Base-by-base conservation (phyloP, 1,140 invertebrate species). In the Dendroctonus valens region DNA sequence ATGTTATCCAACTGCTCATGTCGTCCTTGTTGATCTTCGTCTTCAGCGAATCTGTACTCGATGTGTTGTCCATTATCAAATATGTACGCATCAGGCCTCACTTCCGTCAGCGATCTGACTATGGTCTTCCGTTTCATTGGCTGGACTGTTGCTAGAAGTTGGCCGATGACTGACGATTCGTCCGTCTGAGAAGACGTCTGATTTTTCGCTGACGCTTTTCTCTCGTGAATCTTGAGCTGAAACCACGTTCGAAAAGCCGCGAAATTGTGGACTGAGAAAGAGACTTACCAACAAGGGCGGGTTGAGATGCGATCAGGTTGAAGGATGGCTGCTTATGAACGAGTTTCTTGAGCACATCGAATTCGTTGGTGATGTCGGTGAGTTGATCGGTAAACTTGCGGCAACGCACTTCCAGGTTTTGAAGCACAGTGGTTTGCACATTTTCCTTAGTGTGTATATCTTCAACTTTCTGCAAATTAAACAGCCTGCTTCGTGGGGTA, bases 361-460 rank as follows among this genome's bases (percentile, higher is more conserved):
- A 55, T 55, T 73, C 73, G 15, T 53, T 67, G 3, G 68, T 63
- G 7, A 91, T 92, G 76, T 93, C 90, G 70, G 93, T 89, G 2
- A 87, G 85, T 50, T 91, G 83, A 69, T 96, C 92, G 78, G 96
- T 92, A 55, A 96, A 78, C 76, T 93, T 92, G 5, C 90, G 83
- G 64, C 95, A 83, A 51, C 92, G 87, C 77, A 94, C 93, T 76
- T 97, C 93, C 59, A 96, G 85, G 67, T 87, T 88, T 86, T 93
- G 88, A 48, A 93, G 82, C 0, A 89, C 87, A 7, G 87, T 84
- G 50, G 86, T 87, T 74, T 94, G 90, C 70, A 84, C 86, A 77
- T 91, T 92, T 77, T 94, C 91, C 79, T 95, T 95, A 73, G 92
- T 91, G 79, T 94, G 91, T 60, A 96, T 91, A 77, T 97, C 94